These are phyloP conservation scores for Platanista minor DNA, from an alignment of 2,113 vertebrate genomes.

Conservation along the genomic window DNA sequence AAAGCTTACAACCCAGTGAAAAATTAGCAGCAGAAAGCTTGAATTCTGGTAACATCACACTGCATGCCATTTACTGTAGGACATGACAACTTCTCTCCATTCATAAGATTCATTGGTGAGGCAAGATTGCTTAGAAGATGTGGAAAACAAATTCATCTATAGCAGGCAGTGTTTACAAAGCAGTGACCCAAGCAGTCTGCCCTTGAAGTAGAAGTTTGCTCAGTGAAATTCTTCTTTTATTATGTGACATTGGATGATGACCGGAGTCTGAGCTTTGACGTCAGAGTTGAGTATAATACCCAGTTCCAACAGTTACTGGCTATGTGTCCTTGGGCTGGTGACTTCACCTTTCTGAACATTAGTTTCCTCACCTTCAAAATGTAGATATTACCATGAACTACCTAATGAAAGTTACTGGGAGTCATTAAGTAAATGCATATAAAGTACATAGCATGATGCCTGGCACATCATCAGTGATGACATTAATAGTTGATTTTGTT, in stretches of 20 bases:
- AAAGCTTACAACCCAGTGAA: slow-evolving; percentile 43
- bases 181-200: neutral
- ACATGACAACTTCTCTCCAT: slow-evolving; percentile 31
- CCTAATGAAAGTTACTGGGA: neutral
- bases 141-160: neutral
- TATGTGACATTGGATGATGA: neutral
- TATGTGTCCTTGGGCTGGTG: neutral
- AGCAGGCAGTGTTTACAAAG: neutral
- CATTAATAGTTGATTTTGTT: neutral
- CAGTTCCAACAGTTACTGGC: neutral
- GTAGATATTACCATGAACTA: neutral
- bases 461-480: neutral
- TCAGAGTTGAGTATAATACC: neutral
- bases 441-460: neutral
- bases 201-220: neutral
- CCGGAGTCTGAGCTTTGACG: neutral
- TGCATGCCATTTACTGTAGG: slow-evolving; percentile 3
- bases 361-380: neutral
- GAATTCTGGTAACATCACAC: slow-evolving; percentile 35
- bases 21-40: slow-evolving; percentile 46
- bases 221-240: neutral
- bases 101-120: neutral
- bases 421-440: neutral
- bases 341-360: neutral
- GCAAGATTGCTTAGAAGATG: neutral